Conservation (phyloP, 2,113 vertebrate genomes). For the Rhea pennata region DNA sequence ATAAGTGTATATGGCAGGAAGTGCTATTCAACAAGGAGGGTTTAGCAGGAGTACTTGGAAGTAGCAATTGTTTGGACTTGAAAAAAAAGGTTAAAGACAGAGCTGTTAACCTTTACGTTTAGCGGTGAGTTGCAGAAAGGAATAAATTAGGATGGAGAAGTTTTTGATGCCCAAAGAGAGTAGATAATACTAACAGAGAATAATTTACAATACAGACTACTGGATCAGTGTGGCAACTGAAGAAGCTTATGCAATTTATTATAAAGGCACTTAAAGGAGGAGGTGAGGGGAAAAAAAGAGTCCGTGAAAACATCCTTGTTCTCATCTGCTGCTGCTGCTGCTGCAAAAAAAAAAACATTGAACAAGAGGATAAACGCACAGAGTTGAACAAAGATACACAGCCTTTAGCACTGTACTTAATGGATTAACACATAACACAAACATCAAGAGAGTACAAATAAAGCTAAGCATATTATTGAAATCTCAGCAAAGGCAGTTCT, state of each 20-base stretch:
- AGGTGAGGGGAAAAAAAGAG: background rate
- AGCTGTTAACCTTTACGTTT: background rate
- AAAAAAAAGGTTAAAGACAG: background rate
- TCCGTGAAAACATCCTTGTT: slow-evolving; percentile 11
- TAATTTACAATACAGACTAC: background rate
- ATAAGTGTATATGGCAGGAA: background rate
- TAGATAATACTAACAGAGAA: background rate
- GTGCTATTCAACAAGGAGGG: background rate
- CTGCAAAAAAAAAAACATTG: background rate
- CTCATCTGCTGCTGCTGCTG: background rate
- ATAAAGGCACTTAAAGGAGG: slow-evolving; percentile 28
- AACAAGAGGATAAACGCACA: slow-evolving; percentile 32
- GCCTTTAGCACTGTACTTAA: slow-evolving; percentile 1
- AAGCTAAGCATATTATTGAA: slow-evolving; percentile 17
- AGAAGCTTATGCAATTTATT: slow-evolving; percentile 35
- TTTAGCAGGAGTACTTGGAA: background rate
- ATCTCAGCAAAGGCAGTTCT: background rate
- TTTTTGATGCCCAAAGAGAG: background rate
- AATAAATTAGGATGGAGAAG: background rate
- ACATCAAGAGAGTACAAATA: background rate
- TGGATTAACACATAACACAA: slow-evolving; percentile 2
- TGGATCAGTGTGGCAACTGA: background rate
- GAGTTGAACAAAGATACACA: background rate
- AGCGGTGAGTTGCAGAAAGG: background rate
- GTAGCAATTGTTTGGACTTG: background rate